Percentiles rank a stretch among this genome's conserved stretches.
Conservation (phyloP, 2,888 invertebrate genomes). For the Epistrophe eligans region DNA sequence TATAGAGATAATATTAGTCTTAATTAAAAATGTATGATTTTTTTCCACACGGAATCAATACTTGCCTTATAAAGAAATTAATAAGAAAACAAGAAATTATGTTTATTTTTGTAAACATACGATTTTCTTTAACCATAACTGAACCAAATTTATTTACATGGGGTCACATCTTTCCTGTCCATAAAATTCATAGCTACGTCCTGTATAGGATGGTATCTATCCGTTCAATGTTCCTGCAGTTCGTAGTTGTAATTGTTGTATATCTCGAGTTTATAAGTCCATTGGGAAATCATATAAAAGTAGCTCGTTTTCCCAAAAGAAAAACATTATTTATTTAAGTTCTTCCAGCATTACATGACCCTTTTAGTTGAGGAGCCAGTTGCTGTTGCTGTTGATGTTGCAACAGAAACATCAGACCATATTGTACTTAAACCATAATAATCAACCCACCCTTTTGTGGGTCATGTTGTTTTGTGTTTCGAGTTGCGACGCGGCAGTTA, state of each 20-base stretch:
- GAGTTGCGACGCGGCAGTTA: constrained; percentile 1
- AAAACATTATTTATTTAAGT: constrained; percentile 48
- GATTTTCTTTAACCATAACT: not conserved
- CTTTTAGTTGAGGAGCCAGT: constrained; percentile 49
- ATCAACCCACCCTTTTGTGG: constrained; percentile 36
- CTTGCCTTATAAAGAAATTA: too few species aligned
- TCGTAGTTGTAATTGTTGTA: not conserved
- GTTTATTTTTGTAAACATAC: not conserved
- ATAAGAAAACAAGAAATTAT: too few species aligned
- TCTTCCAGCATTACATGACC: constrained; percentile 53
- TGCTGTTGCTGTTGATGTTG: constrained; percentile 39
- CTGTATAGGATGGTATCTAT: not conserved
- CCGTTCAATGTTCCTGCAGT: not conserved
- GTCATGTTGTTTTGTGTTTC: constrained; percentile 8
- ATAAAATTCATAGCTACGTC: not conserved
- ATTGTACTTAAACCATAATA: constrained; percentile 22
- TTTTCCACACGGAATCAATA: too few species aligned
- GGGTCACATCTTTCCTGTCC: not conserved
- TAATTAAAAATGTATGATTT: too few species aligned
- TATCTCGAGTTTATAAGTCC: constrained; percentile 48
- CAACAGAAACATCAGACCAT: constrained; percentile 17
- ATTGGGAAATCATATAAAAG: constrained; percentile 67
- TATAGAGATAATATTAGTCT: too few species aligned
- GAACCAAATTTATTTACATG: not conserved
- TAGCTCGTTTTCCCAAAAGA: constrained; percentile 19